phyloP scores from a whole-genome alignment of 1,140 invertebrate genomes.

The Akabosia matsudoensis region DNA sequence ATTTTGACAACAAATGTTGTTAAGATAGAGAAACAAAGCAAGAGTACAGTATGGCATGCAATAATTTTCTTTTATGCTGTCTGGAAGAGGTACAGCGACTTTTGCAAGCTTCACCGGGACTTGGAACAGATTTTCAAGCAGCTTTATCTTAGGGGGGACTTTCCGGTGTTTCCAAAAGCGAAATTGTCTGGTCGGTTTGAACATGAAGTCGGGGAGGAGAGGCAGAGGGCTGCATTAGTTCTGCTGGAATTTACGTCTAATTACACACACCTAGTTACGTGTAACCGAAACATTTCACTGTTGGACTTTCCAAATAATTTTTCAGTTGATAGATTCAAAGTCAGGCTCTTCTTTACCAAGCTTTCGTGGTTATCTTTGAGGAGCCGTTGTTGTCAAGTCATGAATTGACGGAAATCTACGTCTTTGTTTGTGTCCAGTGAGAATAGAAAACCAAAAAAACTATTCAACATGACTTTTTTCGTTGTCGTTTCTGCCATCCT shows the following conservation, averaged over 20 bases:
- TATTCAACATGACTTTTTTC: neutral
- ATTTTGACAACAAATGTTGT: no score
- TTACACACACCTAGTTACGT: constrained; percentile 68
- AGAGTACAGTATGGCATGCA: no score
- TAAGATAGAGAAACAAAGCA: no score
- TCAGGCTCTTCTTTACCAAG: neutral
- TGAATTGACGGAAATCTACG: constrained; percentile 9
- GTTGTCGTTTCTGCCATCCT: neutral
- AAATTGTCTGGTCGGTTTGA: constrained; percentile 69
- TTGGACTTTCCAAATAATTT: constrained; percentile 61
- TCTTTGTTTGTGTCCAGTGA: neutral
- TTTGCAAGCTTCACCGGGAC: constrained; percentile 68
- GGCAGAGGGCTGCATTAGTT: constrained; percentile 63
- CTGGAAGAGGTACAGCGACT: constrained; percentile 81
- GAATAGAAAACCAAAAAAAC: neutral
- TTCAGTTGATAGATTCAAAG: no score
- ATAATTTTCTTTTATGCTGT: no score
- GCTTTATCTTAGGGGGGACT: constrained; percentile 64
- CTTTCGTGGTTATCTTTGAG: neutral
- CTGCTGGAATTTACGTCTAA: constrained; percentile 71
- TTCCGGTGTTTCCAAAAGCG: constrained; percentile 67
- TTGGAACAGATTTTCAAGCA: constrained; percentile 63
- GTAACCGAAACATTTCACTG: constrained; percentile 71
- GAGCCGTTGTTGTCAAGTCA: constrained; percentile 8
- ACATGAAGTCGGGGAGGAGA: constrained; percentile 69